These are phyloP conservation scores for Caenorhabditis sinica DNA, from an alignment of 2,888 invertebrate species.

Conservation along the genomic window DNA sequence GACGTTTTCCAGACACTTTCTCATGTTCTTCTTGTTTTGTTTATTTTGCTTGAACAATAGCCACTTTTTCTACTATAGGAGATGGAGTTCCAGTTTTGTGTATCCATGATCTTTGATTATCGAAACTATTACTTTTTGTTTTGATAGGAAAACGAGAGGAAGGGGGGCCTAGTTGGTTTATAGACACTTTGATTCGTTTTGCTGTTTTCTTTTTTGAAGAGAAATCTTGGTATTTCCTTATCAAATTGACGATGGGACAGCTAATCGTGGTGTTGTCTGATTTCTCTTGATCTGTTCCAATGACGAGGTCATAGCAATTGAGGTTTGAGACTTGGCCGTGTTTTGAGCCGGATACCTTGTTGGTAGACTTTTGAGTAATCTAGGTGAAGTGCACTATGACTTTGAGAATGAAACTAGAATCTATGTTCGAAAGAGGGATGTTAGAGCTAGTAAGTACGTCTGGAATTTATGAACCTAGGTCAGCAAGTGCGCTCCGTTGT, in stretches of 20 bases:
- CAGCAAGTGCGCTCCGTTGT: no score
- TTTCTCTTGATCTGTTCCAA: conserved; percentile 1
- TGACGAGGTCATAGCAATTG: background rate
- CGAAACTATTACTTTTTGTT: conserved; percentile 16
- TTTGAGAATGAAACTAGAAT: no score
- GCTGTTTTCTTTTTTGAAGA: background rate
- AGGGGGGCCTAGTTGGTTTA: conserved; percentile 12
- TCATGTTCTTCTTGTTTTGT: conserved; percentile 5
- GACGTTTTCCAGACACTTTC: background rate
- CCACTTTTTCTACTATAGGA: no score
- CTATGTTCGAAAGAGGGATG: no score
- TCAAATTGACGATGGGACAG: conserved; percentile 14
- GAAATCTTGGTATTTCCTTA: conserved; percentile 6
- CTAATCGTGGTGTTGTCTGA: conserved; percentile 17
- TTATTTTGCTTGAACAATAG: conserved; percentile 18
- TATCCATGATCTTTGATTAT: conserved; percentile 29
- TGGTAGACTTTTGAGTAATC: no score
- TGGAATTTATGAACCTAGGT: no score
- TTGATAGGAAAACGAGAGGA: conserved; percentile 2
- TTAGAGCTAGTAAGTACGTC: no score
- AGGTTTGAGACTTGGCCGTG: background rate
- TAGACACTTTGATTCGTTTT: conserved; percentile 14
- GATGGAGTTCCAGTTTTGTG: conserved; percentile 33
- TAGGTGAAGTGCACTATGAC: no score
- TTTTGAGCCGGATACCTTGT: no score